Percentiles rank a stretch among this genome's conserved stretches.
These are phyloP conservation scores for Orchesella flavescens DNA, from an alignment of 2,888 invertebrate species.

Conservation along the genomic window DNA sequence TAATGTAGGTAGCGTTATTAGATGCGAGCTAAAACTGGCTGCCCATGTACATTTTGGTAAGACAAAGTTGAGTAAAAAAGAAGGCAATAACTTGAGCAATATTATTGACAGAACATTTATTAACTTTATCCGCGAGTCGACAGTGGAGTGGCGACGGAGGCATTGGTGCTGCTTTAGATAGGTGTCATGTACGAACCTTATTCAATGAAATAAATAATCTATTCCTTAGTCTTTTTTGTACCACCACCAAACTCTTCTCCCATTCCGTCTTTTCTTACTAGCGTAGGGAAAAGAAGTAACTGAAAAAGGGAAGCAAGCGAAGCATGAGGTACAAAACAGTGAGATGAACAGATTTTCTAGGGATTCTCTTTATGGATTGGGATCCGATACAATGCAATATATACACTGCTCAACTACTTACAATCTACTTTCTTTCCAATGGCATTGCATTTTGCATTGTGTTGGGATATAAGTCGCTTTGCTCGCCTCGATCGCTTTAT, in stretches of 20 bases:
- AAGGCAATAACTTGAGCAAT: slow-evolving; percentile 59
- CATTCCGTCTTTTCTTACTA: neutral
- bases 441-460: too few relatives aligned
- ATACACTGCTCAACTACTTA: neutral
- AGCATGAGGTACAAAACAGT: neutral
- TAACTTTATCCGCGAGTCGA: slow-evolving; percentile 47
- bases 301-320: neutral
- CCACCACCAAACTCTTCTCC: neutral
- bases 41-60: neutral
- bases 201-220: slow-evolving; percentile 26
- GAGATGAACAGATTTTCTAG: slow-evolving; percentile 20
- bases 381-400: neutral
- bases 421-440: too few relatives aligned
- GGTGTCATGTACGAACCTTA: slow-evolving; percentile 9
- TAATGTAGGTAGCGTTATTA: too few relatives aligned
- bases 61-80: slow-evolving; percentile 21
- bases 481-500: too few relatives aligned
- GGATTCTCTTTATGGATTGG: neutral
- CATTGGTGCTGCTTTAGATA: neutral
- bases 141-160: neutral
- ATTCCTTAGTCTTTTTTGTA: slow-evolving; percentile 28
- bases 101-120: slow-evolving; percentile 64
- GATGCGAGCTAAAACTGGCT: too few relatives aligned
- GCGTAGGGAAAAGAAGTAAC: neutral
- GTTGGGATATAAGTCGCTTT: too few relatives aligned